Evolutionary conservation across 30 jellyfish, hydroid and myxozoan genomes (phyloP), one percentile per base, ranked within the genome.

Genomic region (Aurelia coerulea): DNA sequence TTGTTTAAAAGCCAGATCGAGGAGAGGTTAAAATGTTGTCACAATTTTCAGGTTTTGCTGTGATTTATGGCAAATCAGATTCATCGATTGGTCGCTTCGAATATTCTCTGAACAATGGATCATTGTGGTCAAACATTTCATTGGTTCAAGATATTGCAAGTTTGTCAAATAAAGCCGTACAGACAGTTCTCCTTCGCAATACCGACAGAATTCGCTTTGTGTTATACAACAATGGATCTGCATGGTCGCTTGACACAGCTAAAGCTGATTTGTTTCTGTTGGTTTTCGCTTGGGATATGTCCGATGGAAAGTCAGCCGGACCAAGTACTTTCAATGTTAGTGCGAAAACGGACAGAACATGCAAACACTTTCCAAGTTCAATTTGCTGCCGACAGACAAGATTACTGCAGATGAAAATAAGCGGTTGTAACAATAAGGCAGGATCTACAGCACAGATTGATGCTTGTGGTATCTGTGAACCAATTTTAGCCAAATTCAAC

Each of bases 401-500:
- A 54, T 70, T 83, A 10, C 19, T 41, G 68, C 85, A 69, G 39
- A 69, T 73, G 81, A 73, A 65, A 31, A 54, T 71, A 42, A 76
- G 92, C 14, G 92, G 92, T 8, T 83, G 92, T 49, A 86, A 83
- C 51, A 35, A 42, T 29, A 73, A 17, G 41, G 73, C 92, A 3
- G 92, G 92, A 15, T 83, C 92, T 15, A 69, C 72, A 34, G 58
- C 64, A 50, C 53, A 34, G 4, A 68, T 37, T 46, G 58, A 68
- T 46, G 41, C 86, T 2, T 87, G 96, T 37, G 70, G 65, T 7
- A 78, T 63, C 3, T 87, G 96, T 52, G 82, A 54, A 14, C 60
- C 67, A 6, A 89, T 68, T 64, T 71, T 56, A 29, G 29, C 52
- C 19, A 41, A 65, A 9, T 31, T 65, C 64, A 46, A 58, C 72